A percentile compares a stretch with the other conserved stretches of the same genome.
Evolutionary conservation across 2,888 invertebrate species (phyloP).

Genomic region (Gnatocerus cornutus): DNA sequence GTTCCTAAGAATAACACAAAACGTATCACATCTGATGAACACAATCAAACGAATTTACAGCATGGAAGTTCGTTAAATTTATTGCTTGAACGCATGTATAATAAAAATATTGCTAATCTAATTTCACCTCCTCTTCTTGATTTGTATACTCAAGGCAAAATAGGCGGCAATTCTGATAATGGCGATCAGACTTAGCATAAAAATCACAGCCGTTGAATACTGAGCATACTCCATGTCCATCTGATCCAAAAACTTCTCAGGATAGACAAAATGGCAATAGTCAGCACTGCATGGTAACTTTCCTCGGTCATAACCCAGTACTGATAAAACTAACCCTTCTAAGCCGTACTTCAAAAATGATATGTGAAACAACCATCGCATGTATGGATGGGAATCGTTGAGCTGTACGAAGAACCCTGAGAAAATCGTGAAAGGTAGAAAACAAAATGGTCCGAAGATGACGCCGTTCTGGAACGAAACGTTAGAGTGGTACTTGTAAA

Average conservation of each 20-base stretch:
- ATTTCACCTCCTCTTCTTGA: constrained; percentile 48
- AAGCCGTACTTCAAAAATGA: constrained; percentile 93
- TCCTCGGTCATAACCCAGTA: constrained; percentile 87
- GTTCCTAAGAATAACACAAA: no score
- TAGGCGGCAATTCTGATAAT: constrained; percentile 79
- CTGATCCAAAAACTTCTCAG: constrained; percentile 82
- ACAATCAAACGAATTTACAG: no score
- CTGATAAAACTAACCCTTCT: constrained; percentile 85
- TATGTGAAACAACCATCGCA: constrained; percentile 90
- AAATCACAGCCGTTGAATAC: constrained; percentile 78
- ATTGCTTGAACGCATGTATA: no score
- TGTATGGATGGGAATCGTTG: constrained; percentile 83
- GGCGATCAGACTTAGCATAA: constrained; percentile 78
- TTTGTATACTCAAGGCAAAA: constrained; percentile 77
- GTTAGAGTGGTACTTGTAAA: neutral
- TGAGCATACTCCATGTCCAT: constrained; percentile 81
- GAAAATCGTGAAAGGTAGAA: constrained; percentile 91
- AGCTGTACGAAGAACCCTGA: constrained; percentile 94
- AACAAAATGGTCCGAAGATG: constrained; percentile 90
- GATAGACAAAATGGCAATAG: constrained; percentile 84
- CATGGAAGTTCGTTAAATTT: no score
- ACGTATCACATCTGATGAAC: no score
- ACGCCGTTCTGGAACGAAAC: constrained; percentile 84
- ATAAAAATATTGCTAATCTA: neutral
- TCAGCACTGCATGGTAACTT: constrained; percentile 82